Evolutionary conservation across 2,113 vertebrate species (phyloP).

Genomic region (Mesocricetus auratus): DNA sequence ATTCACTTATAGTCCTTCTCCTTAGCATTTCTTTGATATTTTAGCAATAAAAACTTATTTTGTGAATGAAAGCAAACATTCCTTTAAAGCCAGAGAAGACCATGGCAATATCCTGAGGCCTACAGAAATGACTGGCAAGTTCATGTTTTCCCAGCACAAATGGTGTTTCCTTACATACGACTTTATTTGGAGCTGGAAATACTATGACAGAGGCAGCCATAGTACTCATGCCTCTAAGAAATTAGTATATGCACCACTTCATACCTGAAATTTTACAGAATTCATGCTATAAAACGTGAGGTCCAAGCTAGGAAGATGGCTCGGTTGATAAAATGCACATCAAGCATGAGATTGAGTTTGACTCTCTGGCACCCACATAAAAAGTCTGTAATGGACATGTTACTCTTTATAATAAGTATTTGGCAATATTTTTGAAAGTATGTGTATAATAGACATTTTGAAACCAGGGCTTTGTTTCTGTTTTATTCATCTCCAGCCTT

Average conservation of each 20-base stretch:
- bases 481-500: slow-evolving; percentile 64
- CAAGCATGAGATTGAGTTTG: background rate
- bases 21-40: background rate
- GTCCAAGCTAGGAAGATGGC: background rate
- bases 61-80: slow-evolving; percentile 6
- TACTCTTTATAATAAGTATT: slow-evolving; percentile 57
- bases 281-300: background rate
- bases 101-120: background rate
- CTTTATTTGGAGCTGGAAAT: background rate
- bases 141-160: background rate
- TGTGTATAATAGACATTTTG: slow-evolving; percentile 43
- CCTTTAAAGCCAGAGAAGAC: background rate
- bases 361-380: background rate
- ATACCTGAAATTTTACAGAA: background rate
- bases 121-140: background rate
- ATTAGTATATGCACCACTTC: background rate
- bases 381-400: slow-evolving; percentile 39
- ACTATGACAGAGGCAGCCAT: background rate
- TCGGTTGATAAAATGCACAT: background rate
- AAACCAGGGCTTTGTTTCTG: slow-evolving; percentile 73
- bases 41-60: background rate
- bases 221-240: background rate
- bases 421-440: slow-evolving; percentile 70
- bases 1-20: background rate
- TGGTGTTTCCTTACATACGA: background rate